Percentiles rank a stretch among this genome's conserved stretches.
phyloP scores from a whole-genome alignment of 2,888 invertebrate species.

The Sarcophaga variegata region DNA sequence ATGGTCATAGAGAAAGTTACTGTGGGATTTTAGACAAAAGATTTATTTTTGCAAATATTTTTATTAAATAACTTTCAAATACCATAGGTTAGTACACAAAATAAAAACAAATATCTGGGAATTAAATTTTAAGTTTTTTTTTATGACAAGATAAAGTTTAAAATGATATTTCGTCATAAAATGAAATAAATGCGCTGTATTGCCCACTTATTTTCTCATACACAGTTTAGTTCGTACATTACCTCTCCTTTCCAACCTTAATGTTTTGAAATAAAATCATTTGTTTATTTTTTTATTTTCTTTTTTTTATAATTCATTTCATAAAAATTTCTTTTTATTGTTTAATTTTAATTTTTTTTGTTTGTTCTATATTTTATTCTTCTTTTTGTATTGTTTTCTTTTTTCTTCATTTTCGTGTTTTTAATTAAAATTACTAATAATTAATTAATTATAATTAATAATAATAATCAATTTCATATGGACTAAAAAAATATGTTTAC shows the following conservation, averaged over 20 bases:
- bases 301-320: conserved; percentile 78
- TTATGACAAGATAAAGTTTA: too few species aligned
- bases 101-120: too few species aligned
- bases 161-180: too few species aligned
- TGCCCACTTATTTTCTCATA: too few species aligned
- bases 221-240: background rate
- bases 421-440: conserved; percentile 72
- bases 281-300: background rate
- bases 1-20: too few species aligned
- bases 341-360: conserved; percentile 73
- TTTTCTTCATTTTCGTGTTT: conserved; percentile 70
- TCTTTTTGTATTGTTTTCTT: conserved; percentile 59
- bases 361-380: conserved; percentile 74
- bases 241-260: background rate
- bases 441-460: background rate
- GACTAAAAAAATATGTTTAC: conserved; percentile 77
- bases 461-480: conserved; percentile 56
- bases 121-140: too few species aligned
- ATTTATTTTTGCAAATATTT: too few species aligned
- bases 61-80: too few species aligned
- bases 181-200: too few species aligned
- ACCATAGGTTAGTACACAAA: too few species aligned
- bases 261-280: too few species aligned
- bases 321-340: conserved; percentile 77
- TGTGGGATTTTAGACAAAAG: too few species aligned